These are phyloP conservation scores for Enteromius unitaeniatus DNA, from an alignment of 2,797 vertebrate species.

Conservation along the genomic window DNA sequence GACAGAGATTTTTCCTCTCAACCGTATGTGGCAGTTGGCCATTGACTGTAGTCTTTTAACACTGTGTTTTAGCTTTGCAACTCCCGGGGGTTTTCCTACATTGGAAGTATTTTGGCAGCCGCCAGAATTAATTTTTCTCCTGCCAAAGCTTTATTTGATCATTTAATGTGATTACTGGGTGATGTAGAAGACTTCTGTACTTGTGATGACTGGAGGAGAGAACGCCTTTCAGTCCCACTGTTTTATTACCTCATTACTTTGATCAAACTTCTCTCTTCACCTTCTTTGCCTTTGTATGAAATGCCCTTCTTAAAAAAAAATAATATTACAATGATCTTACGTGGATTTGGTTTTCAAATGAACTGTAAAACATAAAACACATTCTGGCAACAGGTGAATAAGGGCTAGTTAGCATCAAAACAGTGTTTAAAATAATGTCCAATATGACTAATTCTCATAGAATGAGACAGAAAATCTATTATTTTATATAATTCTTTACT, in stretches of 20 bases:
- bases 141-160: not conserved
- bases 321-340: not conserved
- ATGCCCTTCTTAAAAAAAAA: not conserved
- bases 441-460: not conserved
- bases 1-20: not conserved
- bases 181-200: not conserved
- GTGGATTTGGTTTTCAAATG: not conserved
- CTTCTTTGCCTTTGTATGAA: not conserved
- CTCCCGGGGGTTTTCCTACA: not conserved
- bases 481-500: not conserved
- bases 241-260: constrained; percentile 1
- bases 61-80: not conserved
- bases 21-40: not conserved
- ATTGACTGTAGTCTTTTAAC: not conserved
- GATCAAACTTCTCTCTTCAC: not conserved
- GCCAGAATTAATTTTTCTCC: not conserved
- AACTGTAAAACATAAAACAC: not conserved
- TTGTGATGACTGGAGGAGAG: not conserved
- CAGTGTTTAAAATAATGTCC: not conserved
- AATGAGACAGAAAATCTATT: not conserved
- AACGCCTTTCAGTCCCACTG: not conserved
- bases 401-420: not conserved
- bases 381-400: not conserved
- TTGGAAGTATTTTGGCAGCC: not conserved
- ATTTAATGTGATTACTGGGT: constrained; percentile 1